Conservation (phyloP, 2,888 invertebrate genomes). For the Rhogogaster chlorosoma region DNA sequence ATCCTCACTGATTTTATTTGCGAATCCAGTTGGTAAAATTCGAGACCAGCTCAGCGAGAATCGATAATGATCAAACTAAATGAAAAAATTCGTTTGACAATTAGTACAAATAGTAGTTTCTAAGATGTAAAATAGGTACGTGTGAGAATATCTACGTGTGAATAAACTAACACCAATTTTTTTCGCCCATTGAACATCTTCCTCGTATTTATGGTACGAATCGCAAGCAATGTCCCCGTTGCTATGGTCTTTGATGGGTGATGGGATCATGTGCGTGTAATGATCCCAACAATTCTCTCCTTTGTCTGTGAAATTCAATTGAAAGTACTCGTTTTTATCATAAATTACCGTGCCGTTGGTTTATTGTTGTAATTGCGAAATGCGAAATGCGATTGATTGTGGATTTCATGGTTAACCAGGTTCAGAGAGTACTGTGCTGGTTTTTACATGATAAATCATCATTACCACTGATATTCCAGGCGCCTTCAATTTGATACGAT, state of each 20-base stretch:
- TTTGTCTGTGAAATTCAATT: slow-evolving; percentile 79
- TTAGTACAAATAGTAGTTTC: background rate
- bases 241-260: slow-evolving; percentile 80
- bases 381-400: background rate
- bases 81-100: background rate
- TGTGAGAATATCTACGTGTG: background rate
- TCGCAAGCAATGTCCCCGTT: slow-evolving; percentile 86
- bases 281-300: slow-evolving; percentile 83
- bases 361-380: background rate
- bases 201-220: slow-evolving; percentile 84
- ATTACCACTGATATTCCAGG: slow-evolving; percentile 83
- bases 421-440: background rate
- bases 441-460: slow-evolving; percentile 55
- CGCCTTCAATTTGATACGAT: slow-evolving; percentile 83
- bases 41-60: slow-evolving; percentile 78
- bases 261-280: slow-evolving; percentile 79
- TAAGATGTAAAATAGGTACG: background rate
- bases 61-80: slow-evolving; percentile 75
- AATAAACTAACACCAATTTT: slow-evolving; percentile 56
- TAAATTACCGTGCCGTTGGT: background rate
- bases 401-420: background rate
- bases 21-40: slow-evolving; percentile 77
- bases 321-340: background rate
- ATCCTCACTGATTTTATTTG: slow-evolving; percentile 72
- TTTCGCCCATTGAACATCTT: slow-evolving; percentile 68